Base-by-base conservation (phyloP, 2,113 vertebrate genomes). In the Petrocephalus microphthalmus region DNA sequence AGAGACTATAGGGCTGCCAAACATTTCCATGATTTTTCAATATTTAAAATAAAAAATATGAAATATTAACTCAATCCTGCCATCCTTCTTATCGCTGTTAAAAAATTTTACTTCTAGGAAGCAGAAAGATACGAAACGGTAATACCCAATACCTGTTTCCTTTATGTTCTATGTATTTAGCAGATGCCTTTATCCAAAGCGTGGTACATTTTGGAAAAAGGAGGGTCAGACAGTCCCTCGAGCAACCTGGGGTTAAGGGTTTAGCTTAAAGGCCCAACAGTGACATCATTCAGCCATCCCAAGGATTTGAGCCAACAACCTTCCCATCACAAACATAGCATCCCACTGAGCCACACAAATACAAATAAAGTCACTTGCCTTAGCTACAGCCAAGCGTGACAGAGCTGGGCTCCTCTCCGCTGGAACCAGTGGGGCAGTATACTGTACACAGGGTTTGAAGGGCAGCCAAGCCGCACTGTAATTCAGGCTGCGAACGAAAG, bases 361-460 rank as follows among this genome's bases (percentile, higher is more conserved):
- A 42, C 17, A 42, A 29, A 33, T 33, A 37, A 74, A 78, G 33
- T 19, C 29, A 78, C 29, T 37, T 17, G 29, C 67, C 37, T 78
- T 15, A 42, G 71, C 71, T 19, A 78, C 5, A 37, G 8, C 81
- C 45, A 49, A 22, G 37, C 45, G 15, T 22, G 42, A 45, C 45
- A 49, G 42, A 20, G 20, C 20, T 2, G 8, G 20, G 45, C 19
- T n/a, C 45, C 81, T 20, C 13, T 45, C 19, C 25, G 22, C 86
- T 37, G 22, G 33, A 33, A 15, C 33, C 22, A 56, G 86, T 51
- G 45, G 51, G 33, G 45, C 49, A 56, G 49, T 33, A n/a, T 22
- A 53, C 42, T 49, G 42, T 53, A 89, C 45, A 81, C 89, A 89
- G 86, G 89, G 91, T 90, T 93, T 94, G 93, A 95, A 95, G 94